These are phyloP conservation scores for Parnassius mnemosyne DNA, from an alignment of 2,888 invertebrate genomes.

Conservation along the genomic window DNA sequence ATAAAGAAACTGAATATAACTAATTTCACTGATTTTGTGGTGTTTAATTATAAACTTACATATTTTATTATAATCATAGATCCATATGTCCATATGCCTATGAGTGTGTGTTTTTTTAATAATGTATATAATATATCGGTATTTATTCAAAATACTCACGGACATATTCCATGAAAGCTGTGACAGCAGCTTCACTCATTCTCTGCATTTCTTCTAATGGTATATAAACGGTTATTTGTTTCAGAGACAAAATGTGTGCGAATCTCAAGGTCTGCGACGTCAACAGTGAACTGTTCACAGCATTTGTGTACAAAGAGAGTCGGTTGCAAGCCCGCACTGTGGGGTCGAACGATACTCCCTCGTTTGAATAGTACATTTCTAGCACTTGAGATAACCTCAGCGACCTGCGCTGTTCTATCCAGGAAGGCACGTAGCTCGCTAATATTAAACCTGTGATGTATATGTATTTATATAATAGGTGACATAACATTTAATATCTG, in stretches of 20 bases:
- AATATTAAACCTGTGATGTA: conserved; percentile 76
- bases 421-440: conserved; percentile 70
- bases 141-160: conserved; percentile 52
- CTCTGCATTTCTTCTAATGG: conserved; percentile 68
- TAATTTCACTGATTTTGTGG: background rate
- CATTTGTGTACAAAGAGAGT: conserved; percentile 60
- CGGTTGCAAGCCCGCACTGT: conserved; percentile 81
- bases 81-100: no score
- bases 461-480: no score
- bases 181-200: conserved; percentile 68
- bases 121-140: background rate
- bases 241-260: conserved; percentile 63
- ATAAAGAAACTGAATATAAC: conserved; percentile 7
- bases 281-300: conserved; percentile 61
- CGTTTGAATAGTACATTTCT: conserved; percentile 85
- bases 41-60: no score
- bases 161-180: conserved; percentile 73
- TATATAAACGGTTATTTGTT: conserved; percentile 67
- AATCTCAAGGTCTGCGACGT: conserved; percentile 64
- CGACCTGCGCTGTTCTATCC: conserved; percentile 73
- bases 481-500: no score
- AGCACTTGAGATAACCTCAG: conserved; percentile 82
- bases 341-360: conserved; percentile 79
- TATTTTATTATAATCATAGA: no score
- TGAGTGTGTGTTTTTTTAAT: no score